Conservation (phyloP, 2,113 vertebrate genomes). For the Microtus richardsoni region DNA sequence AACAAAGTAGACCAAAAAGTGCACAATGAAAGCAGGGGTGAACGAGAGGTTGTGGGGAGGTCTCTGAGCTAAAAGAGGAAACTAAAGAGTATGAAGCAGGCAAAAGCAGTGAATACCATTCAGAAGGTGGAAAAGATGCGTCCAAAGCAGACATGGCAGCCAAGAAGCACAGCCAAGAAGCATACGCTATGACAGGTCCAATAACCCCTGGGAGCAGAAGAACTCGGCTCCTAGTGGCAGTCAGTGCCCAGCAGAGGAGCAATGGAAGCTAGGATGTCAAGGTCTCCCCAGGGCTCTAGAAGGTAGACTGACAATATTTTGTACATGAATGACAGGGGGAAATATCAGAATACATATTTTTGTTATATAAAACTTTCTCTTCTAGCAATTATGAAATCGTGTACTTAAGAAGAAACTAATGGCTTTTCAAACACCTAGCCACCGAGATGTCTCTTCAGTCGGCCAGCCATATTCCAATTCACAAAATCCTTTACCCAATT, state of each 20-base stretch:
- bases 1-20: not conserved
- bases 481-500: slow-evolving; percentile 17
- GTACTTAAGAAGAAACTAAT: slow-evolving; percentile 13
- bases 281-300: not conserved
- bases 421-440: slow-evolving; percentile 14
- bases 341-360: not conserved
- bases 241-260: not conserved
- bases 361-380: slow-evolving; percentile 20
- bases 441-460: slow-evolving; percentile 22
- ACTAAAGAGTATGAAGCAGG: not conserved
- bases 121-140: not conserved
- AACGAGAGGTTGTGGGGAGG: not conserved
- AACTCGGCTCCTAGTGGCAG: not conserved
- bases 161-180: not conserved
- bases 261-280: not conserved
- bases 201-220: not conserved
- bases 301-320: not conserved
- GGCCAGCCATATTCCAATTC: not conserved
- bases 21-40: not conserved
- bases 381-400: slow-evolving; percentile 21
- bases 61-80: not conserved
- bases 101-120: not conserved
- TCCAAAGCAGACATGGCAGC: not conserved
- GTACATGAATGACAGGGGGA: not conserved
- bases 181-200: not conserved